phyloP scores from a whole-genome alignment of 2,888 invertebrate genomes.

The Perizoma affinitatum region DNA sequence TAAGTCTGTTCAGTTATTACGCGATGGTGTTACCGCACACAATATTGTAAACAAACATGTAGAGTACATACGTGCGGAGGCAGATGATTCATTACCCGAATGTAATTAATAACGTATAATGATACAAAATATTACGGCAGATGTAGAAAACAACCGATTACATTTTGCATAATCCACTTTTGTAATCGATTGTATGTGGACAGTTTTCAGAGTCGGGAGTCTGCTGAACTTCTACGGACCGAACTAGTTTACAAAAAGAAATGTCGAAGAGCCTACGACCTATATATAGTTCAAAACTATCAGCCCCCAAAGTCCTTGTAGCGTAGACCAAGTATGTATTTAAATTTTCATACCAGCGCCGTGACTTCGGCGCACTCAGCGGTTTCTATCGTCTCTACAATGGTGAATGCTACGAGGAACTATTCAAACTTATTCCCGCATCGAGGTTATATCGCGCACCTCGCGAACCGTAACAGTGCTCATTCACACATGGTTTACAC shows the following conservation, averaged over 20 bases:
- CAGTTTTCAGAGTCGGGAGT: no score
- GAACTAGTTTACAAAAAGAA: background rate
- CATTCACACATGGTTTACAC: no score
- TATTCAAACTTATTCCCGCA: no score
- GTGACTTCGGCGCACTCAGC: no score
- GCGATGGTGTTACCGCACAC: constrained; percentile 67
- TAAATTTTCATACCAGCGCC: background rate
- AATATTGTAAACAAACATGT: constrained; percentile 71
- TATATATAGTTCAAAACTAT: background rate
- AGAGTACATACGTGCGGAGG: constrained; percentile 59
- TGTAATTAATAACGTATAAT: constrained; percentile 49
- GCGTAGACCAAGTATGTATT: background rate
- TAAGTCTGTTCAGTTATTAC: constrained; percentile 59
- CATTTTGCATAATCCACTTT: constrained; percentile 37
- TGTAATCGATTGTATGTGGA: background rate
- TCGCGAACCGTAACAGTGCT: no score
- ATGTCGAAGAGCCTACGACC: background rate
- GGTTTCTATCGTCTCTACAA: no score
- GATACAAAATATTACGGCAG: constrained; percentile 55
- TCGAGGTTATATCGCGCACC: no score
- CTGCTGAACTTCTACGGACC: no score
- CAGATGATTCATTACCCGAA: constrained; percentile 55
- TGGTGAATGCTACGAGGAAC: no score
- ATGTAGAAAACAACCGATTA: constrained; percentile 48
- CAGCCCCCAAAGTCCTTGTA: background rate